Evolutionary conservation across 2,888 invertebrate genomes (phyloP), one percentile per base, ranked within the genome.

Genomic region (Oscheius onirici): DNA sequence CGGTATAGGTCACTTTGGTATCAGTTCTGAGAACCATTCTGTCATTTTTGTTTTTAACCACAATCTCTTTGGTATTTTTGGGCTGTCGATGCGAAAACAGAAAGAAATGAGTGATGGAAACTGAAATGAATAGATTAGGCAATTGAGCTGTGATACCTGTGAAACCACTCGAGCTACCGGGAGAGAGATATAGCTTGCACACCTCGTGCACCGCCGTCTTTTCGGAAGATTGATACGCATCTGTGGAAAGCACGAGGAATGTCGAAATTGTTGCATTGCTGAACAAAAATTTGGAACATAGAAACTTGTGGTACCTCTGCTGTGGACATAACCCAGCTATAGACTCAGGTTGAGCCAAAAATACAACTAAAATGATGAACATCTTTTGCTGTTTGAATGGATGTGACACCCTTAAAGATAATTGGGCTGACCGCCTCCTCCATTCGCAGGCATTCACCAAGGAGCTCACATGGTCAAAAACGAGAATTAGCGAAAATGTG

Each of bases 81-180:
- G 76, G 76, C 55, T 74, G 71, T 46, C 78, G 66, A 63, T 78
- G 75, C 1, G 78, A 76, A 65, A 78, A 78, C 44, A 76, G 71
- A 5, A 78, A 51, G 17, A 78, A 78, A 44, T 76, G 75, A 6
- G 78, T 73, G 26, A 76, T 69, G 0, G 76, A 76, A 13, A 78
- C 69, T 43, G 40, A 57, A 55, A 67, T 44, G 20, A 22, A 22
- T 61, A 24, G 3, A 20, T 1, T 15, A 22, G 2, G 3, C 5
- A 22, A 43, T 22, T 43, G n/a, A 6, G 13, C 5, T 1, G 10
- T 26, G 10, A 17, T 22, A 63, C 63, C 63, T 26, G 46, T 49
- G 15, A 63, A 63, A n/a, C 63, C 63, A 49, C 17, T 20, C 13
- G 46, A 46, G 1, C 2, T 26, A 24, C 15, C 20, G 26, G 63